These are phyloP conservation scores for Pantala flavescens DNA, from an alignment of 1,140 invertebrate species.

Conservation along the genomic window DNA sequence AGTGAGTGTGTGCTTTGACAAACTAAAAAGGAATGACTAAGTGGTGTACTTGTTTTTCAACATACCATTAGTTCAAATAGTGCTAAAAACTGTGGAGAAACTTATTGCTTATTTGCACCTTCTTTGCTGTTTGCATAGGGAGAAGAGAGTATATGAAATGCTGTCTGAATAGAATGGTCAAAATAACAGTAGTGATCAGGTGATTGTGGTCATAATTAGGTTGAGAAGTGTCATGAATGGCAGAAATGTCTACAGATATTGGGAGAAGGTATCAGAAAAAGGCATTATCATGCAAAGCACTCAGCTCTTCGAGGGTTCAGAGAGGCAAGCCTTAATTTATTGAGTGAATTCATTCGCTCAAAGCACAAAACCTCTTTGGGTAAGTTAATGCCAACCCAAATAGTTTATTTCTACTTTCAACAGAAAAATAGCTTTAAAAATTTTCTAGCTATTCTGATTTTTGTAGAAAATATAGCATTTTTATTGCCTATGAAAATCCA, in stretches of 20 bases:
- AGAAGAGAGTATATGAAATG: not conserved
- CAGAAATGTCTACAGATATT: not conserved
- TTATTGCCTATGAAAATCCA: not conserved
- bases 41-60: not conserved
- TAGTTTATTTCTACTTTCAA: conserved; percentile 2
- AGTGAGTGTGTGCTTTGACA: not conserved
- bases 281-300: not conserved
- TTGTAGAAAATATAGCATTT: not conserved
- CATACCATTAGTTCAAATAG: not conserved
- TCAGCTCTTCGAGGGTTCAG: not conserved
- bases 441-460: not conserved
- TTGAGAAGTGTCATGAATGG: not conserved
- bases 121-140: not conserved
- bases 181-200: not conserved
- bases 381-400: conserved; percentile 5
- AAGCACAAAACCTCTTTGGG: not conserved
- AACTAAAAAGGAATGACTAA: conserved; percentile 3
- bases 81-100: not conserved
- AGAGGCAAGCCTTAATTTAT: conserved; percentile 3
- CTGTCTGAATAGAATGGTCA: not conserved
- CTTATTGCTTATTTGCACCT: conserved; percentile 8
- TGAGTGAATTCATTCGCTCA: not conserved
- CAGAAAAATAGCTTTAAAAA: not conserved
- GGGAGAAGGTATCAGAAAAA: not conserved
- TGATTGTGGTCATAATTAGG: not conserved